Percentiles rank a stretch among this genome's conserved stretches.
These are phyloP conservation scores for Drosophila subpulchrella DNA, from an alignment of 1,140 invertebrate genomes.

Conservation along the genomic window DNA sequence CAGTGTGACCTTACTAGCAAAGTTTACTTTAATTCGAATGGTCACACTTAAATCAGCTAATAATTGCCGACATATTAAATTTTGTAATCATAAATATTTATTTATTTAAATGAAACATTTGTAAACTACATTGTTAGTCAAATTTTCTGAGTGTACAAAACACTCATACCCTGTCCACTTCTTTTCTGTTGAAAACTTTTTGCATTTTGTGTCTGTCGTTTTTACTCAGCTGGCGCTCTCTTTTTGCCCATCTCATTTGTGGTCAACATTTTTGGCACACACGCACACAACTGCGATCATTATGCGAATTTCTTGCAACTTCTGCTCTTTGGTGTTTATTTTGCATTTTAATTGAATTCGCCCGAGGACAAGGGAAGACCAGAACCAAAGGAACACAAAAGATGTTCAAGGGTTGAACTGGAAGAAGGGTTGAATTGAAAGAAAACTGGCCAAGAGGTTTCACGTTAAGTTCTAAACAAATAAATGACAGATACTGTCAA, in stretches of 20 bases:
- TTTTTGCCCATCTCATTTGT: slow-evolving; percentile 30
- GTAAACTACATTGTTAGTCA: no score
- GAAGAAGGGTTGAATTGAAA: background rate
- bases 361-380: slow-evolving; percentile 47
- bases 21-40: no score
- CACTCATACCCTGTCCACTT: no score
- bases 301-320: slow-evolving; percentile 51
- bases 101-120: no score
- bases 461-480: slow-evolving; percentile 25
- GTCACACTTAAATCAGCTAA: no score
- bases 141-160: background rate
- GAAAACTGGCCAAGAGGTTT: slow-evolving; percentile 8
- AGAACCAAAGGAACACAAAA: slow-evolving; percentile 22
- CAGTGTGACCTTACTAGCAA: no score
- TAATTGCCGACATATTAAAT: no score
- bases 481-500: slow-evolving; percentile 8
- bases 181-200: slow-evolving; percentile 37
- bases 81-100: no score
- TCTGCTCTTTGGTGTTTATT: slow-evolving; percentile 60
- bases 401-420: background rate
- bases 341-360: slow-evolving; percentile 77
- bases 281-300: slow-evolving; percentile 21
- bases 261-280: slow-evolving; percentile 51
- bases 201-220: slow-evolving; percentile 41
- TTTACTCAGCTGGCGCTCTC: slow-evolving; percentile 19